These are phyloP conservation scores for Mastigias papua DNA, from an alignment of 30 jellyfish, hydroid and myxozoan genomes.

Conservation along the genomic window DNA sequence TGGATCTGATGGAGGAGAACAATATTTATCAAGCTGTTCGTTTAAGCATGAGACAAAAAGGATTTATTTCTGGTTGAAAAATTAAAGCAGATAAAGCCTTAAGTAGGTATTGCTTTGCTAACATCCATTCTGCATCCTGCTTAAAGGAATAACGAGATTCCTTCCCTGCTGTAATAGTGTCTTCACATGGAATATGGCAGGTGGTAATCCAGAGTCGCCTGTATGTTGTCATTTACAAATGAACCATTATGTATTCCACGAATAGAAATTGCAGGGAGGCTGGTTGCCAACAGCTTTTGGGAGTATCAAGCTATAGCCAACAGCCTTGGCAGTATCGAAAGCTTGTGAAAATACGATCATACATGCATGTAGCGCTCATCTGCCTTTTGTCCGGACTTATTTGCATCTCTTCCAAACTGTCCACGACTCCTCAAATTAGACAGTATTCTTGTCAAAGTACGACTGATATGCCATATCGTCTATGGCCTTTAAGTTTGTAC, in stretches of 20 bases:
- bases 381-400: no score
- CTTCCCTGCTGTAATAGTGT: conserved; percentile 35
- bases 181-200: conserved; percentile 43
- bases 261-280: conserved; percentile 39
- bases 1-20: conserved; percentile 63
- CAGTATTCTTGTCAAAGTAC: no score
- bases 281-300: no score
- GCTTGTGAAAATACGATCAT: background rate
- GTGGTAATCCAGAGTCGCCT: conserved; percentile 49
- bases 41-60: conserved; percentile 59
- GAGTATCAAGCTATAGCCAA: no score
- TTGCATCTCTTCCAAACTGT: no score
- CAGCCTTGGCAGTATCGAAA: conserved; percentile 39
- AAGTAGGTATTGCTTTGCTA: background rate
- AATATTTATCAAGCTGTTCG: conserved; percentile 24
- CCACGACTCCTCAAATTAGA: no score
- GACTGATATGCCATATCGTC: no score
- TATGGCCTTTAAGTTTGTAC: no score
- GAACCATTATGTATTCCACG: conserved; percentile 11
- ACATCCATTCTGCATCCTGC: conserved; percentile 60
- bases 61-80: conserved; percentile 29
- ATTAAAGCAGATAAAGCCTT: background rate
- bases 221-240: background rate
- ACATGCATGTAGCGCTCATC: background rate
- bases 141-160: conserved; percentile 30